Conservation (phyloP, 2,797 vertebrate genomes). For the Xenopus petersii region DNA sequence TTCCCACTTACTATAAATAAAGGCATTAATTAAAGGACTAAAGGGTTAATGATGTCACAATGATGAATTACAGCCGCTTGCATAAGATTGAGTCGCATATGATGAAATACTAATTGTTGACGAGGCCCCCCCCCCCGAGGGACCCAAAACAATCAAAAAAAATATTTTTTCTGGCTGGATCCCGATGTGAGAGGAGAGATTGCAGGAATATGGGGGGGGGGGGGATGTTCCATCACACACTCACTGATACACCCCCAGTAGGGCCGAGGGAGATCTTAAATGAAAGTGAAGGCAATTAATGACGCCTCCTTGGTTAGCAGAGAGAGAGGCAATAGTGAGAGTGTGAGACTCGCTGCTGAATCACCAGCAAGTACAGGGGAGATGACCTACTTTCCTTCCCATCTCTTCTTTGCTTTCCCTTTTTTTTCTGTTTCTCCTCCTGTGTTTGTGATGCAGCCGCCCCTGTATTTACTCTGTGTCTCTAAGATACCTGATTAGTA, state of each 20-base stretch:
- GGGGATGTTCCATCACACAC: neutral
- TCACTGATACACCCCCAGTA: too few species aligned
- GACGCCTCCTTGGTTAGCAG: too few species aligned
- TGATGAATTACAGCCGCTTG: slow-evolving; percentile 81
- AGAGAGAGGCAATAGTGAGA: neutral
- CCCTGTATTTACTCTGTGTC: neutral
- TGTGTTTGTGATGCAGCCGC: neutral
- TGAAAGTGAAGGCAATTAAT: too few species aligned
- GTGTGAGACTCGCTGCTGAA: neutral
- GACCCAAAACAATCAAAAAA: slow-evolving; percentile 28
- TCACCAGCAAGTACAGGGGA: neutral
- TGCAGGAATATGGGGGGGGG: neutral
- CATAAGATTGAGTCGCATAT: slow-evolving; percentile 79
- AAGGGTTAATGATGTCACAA: slow-evolving; percentile 81
- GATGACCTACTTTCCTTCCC: slow-evolving; percentile 5
- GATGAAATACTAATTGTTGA: slow-evolving; percentile 75
- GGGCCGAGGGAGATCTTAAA: too few species aligned
- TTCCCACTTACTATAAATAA: too few species aligned
- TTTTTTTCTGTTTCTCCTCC: neutral
- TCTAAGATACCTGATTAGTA: slow-evolving; percentile 2
- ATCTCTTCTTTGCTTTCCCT: neutral
- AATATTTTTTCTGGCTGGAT: slow-evolving; percentile 31
- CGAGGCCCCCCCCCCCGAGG: slow-evolving; percentile 63
- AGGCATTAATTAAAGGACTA: slow-evolving; percentile 64
- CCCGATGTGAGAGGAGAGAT: slow-evolving; percentile 22